These are phyloP conservation scores for Cremastinae sp. DNA, from an alignment of 2,888 invertebrate genomes.

Conservation along the genomic window DNA sequence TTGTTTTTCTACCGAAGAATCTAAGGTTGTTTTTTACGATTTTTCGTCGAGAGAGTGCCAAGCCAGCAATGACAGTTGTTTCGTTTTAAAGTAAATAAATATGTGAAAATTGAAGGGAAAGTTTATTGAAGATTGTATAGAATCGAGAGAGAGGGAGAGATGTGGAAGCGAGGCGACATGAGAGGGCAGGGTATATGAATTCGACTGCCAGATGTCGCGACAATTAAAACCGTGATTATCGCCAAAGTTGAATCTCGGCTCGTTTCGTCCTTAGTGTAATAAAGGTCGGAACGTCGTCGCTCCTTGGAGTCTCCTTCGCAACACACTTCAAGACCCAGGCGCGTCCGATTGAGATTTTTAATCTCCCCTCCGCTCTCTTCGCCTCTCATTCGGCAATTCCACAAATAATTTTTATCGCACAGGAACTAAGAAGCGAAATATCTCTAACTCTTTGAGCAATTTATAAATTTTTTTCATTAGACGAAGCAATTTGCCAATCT, in stretches of 20 bases:
- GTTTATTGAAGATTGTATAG: background rate
- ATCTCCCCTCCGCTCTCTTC: constrained; percentile 7
- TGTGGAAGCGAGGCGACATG: too few relatives aligned
- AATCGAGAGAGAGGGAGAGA: too few relatives aligned
- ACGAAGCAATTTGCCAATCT: too few relatives aligned
- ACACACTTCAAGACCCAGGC: constrained; percentile 34
- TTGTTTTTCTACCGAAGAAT: too few relatives aligned
- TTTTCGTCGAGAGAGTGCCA: constrained; percentile 9
- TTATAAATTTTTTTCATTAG: constrained; percentile 3
- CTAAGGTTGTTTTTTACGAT: constrained; percentile 39
- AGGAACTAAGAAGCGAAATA: background rate
- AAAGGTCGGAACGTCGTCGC: constrained; percentile 12
- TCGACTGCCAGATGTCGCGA: constrained; percentile 79
- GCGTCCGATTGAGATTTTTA: constrained; percentile 58
- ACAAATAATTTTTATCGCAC: constrained; percentile 18
- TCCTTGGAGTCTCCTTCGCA: constrained; percentile 24
- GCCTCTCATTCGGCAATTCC: constrained; percentile 18
- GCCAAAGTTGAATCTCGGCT: constrained; percentile 74
- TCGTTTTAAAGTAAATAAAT: constrained; percentile 50
- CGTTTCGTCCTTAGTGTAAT: constrained; percentile 23
- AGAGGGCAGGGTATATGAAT: constrained; percentile 70
- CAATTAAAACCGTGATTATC: constrained; percentile 79
- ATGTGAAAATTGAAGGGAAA: constrained; percentile 25
- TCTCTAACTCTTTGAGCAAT: background rate
- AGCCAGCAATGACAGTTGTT: constrained; percentile 59